Base-by-base conservation (phyloP, 1,140 invertebrate genomes). In the Drosophila tsacasi region DNA sequence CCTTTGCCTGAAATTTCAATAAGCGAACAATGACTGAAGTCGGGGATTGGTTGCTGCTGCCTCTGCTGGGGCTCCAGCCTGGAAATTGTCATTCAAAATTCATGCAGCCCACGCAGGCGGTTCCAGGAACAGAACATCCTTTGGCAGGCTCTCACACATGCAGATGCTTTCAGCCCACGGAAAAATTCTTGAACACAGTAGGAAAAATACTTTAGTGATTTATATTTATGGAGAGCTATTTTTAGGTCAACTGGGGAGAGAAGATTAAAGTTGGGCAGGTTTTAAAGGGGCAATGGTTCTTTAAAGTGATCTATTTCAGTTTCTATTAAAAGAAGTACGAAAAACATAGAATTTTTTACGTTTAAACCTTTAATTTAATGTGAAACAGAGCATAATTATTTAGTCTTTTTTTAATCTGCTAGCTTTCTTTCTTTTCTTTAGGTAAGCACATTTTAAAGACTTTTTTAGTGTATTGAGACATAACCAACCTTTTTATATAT, bases 31-130 rank as follows among this genome's bases (percentile, higher is more conserved):
- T 77, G 47, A 37, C 62, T 52, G 44, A 76, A 54, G 72, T 60
- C 71, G 49, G 65, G 55, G 75, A 61, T 47, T 72, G 65, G 76
- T 27, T 54, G 35, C 42, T 52, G 23, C 55, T 52, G 30, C 30
- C 30, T 30, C 9, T 30, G 30, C 30, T 30, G 61, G 25, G 52
- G 17, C 52, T 83, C 30, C 69, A 80, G 50, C 78, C 65, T 74
- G 57, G 58, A 64, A 76, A 74, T 73, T 83, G 83, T 79, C 84
- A 87, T 87, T 89, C 82, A 72, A 87, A 87, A 87, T 87, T 89
- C 83, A 89, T 83, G 76, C 80, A 87, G 65, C 79, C 83, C 82
- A 85, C 75, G 75, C 72, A 73, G 72, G 40, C 64, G 39, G 55
- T 21, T 49, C 60, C 44, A 47, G 42, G 44, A 64, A 39, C 39